Evolutionary conservation across 2,888 invertebrate species (phyloP).

Genomic region (Drosophila picticornis): DNA sequence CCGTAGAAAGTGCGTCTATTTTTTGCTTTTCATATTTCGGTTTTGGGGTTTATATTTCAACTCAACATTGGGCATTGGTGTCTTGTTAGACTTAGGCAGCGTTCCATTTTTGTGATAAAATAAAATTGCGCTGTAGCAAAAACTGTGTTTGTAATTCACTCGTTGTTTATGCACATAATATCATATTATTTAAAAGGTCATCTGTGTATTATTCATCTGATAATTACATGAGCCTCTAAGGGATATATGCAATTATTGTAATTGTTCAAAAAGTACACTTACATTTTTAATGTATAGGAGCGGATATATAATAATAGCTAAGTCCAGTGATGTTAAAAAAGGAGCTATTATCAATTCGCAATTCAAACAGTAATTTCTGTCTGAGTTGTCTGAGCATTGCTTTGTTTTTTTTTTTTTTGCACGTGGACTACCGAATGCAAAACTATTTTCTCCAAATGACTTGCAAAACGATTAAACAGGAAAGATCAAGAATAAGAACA

Average conservation of each 20-base stretch:
- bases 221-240: neutral
- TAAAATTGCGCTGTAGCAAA: neutral
- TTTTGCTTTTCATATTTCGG: neutral
- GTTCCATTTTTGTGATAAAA: neutral
- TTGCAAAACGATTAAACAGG: neutral
- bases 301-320: neutral
- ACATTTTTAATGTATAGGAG: neutral
- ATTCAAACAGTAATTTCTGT: neutral
- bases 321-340: neutral
- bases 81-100: neutral
- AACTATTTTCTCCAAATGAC: neutral
- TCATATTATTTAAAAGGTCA: neutral
- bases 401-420: neutral
- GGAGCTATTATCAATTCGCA: neutral
- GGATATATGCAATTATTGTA: neutral
- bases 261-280: neutral
- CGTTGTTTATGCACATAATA: neutral
- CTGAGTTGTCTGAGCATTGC: neutral
- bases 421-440: neutral
- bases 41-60: neutral
- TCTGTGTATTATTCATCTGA: neutral
- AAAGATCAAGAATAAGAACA: neutral
- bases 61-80: neutral
- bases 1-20: slow-evolving; percentile 7
- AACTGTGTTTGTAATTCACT: neutral